Conservation (phyloP, 2,797 vertebrate species). For the Morus bassanus region DNA sequence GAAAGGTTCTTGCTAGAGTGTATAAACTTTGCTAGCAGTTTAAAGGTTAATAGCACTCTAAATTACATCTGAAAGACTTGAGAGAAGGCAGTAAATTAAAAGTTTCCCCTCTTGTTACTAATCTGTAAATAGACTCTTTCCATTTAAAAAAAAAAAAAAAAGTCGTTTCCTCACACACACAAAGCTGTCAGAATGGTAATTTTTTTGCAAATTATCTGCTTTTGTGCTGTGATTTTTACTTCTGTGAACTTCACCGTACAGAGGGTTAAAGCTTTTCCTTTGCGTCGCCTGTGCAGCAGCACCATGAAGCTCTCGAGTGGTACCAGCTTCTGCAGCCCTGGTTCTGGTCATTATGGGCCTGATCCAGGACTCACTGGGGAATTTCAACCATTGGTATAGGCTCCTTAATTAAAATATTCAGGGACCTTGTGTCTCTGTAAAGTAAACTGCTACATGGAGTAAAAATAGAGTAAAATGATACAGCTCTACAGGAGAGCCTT, state of each 20-base stretch:
- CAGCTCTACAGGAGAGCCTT: background rate
- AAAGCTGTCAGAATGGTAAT: background rate
- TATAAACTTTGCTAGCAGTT: background rate
- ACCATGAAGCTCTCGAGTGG: fast-evolving
- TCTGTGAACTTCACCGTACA: fast-evolving
- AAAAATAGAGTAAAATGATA: background rate
- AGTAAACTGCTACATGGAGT: background rate
- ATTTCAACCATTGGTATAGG: background rate
- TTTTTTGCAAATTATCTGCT: background rate
- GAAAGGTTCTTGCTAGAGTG: background rate
- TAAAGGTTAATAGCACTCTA: background rate
- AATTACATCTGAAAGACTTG: background rate
- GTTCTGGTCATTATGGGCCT: background rate
- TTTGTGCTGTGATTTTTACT: background rate
- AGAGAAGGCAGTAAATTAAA: background rate
- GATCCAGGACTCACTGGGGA: background rate
- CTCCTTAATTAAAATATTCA: background rate
- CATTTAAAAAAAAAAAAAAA: background rate
- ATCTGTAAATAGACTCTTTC: background rate
- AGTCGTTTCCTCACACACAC: fast-evolving
- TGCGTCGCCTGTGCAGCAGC: too few relatives aligned
- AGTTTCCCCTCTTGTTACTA: background rate
- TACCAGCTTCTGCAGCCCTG: background rate
- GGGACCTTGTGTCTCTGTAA: background rate
- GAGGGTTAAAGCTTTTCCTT: background rate